Evolutionary conservation across 2,797 vertebrate species (phyloP).

Genomic region (Glossophaga mutica): DNA sequence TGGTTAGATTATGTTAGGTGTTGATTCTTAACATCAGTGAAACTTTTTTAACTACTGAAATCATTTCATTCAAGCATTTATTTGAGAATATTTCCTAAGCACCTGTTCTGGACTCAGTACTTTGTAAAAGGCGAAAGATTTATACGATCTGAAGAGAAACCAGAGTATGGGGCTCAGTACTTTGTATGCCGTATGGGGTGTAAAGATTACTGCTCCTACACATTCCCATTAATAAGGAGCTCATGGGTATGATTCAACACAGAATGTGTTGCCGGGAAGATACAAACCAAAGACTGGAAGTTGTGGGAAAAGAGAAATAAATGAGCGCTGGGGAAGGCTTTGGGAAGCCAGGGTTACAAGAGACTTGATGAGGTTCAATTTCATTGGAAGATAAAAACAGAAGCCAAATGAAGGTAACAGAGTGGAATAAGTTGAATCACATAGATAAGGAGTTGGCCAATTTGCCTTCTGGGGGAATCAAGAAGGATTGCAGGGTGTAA

Average conservation of each 20-base stretch:
- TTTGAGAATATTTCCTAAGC: neutral
- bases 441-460: slow-evolving; percentile 11
- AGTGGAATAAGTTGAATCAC: slow-evolving; percentile 32
- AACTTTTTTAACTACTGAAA: neutral
- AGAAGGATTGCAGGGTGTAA: slow-evolving; percentile 41
- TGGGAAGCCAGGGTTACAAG: rapidly evolving
- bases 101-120: neutral
- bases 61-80: neutral
- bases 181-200: neutral
- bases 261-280: neutral
- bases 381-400: neutral
- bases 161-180: too few relatives aligned
- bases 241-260: rapidly evolving
- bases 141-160: too few relatives aligned
- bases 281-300: neutral
- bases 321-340: neutral
- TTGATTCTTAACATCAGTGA: slow-evolving; percentile 5
- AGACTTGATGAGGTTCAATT: neutral
- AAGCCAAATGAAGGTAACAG: neutral
- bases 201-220: neutral
- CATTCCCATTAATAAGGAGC: neutral
- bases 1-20: neutral
- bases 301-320: neutral
- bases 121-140: too few relatives aligned
- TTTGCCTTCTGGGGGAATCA: slow-evolving; percentile 32